Base-by-base conservation (phyloP, 1,140 invertebrate genomes). In the Cryptotermes secundus region DNA sequence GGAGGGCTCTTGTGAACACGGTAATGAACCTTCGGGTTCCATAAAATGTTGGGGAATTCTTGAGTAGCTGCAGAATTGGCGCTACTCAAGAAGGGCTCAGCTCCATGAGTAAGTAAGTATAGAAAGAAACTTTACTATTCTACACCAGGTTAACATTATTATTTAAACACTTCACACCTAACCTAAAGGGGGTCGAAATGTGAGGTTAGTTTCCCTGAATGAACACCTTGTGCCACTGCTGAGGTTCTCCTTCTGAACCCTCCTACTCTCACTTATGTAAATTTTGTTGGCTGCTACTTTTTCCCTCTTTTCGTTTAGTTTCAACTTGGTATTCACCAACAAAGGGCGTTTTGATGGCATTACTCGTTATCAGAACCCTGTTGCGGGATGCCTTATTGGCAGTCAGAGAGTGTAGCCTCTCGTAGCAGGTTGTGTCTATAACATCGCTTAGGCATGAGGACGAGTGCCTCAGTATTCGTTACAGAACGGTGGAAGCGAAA, bases 301-400 rank as follows among this genome's bases (percentile, higher is more conserved):
- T 22, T 26, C 59, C 59, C 26, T 16, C n/a, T n/a, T 49, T 49
- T 49, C 16, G 16, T 49, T 3, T 22, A 49, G 19, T 19, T 49
- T 72, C 59, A 7, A 72, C 26, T 72, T 72, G 26, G 59, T 72
- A 72, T 72, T 72, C 59, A 72, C 26, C 59, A 72, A 72, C 59
- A 72, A 59, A 72, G 59, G 26, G 59, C 59, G 59, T 72, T 72
- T 72, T 72, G 59, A 72, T 72, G 59, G n/a, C 59, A 31, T 72
- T 72, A 31, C 59, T 72, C 59, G 59, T 72, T 72, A 72, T 72
- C 59, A 31, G 26, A 14, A 10, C 26, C 26, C 59, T 49, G 19
- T 22, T 49, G 45, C 45, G 1, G 45, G 19, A 3, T 19, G 26
- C 59, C 59, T 72, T 72, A 72, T 72, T 31, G 59, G 59, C 59